Conservation (phyloP, 1,140 invertebrate species). For the Hycleus phaleratus region DNA sequence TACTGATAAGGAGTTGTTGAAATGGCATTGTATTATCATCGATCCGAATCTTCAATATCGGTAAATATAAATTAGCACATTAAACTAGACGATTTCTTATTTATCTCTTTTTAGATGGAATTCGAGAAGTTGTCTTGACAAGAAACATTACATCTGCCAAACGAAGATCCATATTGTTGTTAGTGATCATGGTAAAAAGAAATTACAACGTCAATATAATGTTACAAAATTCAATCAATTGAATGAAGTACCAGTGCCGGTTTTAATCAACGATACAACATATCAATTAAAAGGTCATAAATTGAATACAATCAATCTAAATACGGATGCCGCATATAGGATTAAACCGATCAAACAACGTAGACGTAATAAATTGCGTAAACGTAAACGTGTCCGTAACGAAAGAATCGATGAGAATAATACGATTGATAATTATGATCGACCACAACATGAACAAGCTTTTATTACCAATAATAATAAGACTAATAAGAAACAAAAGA, state of each 20-base stretch:
- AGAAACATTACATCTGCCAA: slow-evolving; percentile 17
- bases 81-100: too few species aligned
- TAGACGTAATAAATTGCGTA: slow-evolving; percentile 4
- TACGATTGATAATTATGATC: too few species aligned
- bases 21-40: slow-evolving; percentile 19
- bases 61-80: not conserved
- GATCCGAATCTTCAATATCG: slow-evolving; percentile 11
- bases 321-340: slow-evolving; percentile 2
- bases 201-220: slow-evolving; percentile 17
- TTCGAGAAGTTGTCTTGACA: slow-evolving; percentile 11
- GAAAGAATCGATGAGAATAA: not conserved
- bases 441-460: too few species aligned
- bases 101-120: slow-evolving; percentile 8
- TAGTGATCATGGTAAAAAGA: slow-evolving; percentile 11
- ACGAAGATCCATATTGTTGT: slow-evolving; percentile 15
- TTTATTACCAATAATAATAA: not conserved
- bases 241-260: slow-evolving; percentile 20
- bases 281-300: slow-evolving; percentile 3
- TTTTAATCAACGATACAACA: slow-evolving; percentile 2
- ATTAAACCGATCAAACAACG: slow-evolving; percentile 3
- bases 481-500: not conserved
- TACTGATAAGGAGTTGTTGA: slow-evolving; percentile 3
- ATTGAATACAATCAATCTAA: slow-evolving; percentile 5
- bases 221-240: slow-evolving; percentile 17
- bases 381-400: not conserved